These are phyloP conservation scores for Steatocranus sp. DNA, from an alignment of 2,797 vertebrate genomes.

Conservation along the genomic window DNA sequence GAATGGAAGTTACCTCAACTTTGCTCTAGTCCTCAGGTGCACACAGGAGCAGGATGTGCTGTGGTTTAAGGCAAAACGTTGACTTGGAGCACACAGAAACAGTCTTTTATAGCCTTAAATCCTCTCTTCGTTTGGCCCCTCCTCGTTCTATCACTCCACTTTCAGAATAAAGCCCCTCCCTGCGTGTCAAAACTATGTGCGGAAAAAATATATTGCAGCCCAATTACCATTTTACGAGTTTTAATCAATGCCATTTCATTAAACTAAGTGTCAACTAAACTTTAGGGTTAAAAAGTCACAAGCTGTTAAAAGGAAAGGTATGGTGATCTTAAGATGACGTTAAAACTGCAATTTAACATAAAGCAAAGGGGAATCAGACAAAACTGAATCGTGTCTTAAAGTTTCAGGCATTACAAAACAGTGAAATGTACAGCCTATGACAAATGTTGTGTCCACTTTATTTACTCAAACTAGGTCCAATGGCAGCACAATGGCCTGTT, in stretches of 20 bases:
- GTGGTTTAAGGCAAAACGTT: neutral
- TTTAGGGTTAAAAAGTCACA: neutral
- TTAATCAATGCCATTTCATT: neutral
- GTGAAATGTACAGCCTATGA: neutral
- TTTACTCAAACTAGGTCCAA: neutral
- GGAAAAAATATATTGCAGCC: neutral
- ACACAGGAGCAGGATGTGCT: neutral
- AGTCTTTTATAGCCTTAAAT: conserved; percentile 50
- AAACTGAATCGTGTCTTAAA: neutral
- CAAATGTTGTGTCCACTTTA: neutral
- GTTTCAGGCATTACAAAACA: neutral
- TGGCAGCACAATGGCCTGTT: conserved; percentile 14
- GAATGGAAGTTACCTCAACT: conserved; percentile 39
- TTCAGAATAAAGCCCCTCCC: neutral
- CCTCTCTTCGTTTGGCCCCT: conserved; percentile 22
- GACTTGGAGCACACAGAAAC: neutral
- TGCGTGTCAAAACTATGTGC: neutral
- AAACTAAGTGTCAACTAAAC: neutral
- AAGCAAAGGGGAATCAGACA: neutral
- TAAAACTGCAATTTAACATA: neutral
- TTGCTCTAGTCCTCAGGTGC: conserved; percentile 17
- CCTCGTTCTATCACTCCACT: conserved; percentile 27
- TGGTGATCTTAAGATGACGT: neutral
- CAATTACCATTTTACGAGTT: rapidly evolving
- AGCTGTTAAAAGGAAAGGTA: rapidly evolving